These are phyloP conservation scores for Coccyzus lansbergi DNA, from an alignment of 2,797 vertebrate genomes.

Conservation along the genomic window DNA sequence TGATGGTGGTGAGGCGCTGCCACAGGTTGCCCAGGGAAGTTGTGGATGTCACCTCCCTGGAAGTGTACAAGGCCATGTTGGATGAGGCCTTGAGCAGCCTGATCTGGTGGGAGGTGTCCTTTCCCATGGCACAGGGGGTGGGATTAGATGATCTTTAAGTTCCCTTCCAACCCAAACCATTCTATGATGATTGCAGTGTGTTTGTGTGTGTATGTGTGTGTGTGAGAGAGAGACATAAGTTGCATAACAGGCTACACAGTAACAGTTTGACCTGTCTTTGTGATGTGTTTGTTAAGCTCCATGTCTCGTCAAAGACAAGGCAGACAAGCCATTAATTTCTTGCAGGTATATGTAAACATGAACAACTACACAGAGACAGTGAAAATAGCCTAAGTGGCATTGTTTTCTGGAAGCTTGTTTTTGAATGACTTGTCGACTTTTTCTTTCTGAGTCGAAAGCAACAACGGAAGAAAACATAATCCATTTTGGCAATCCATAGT, in stretches of 20 bases:
- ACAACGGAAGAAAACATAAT: not conserved
- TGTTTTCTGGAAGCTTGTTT: not conserved
- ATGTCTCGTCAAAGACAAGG: not conserved
- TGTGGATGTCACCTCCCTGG: too few species aligned
- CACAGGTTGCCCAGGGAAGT: too few species aligned
- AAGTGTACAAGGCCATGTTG: too few species aligned
- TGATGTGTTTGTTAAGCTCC: not conserved
- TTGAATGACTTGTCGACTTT: not conserved
- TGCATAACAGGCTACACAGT: not conserved
- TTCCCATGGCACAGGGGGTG: too few species aligned
- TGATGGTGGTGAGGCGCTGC: too few species aligned
- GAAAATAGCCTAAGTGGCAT: not conserved
- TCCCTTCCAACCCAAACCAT: too few species aligned
- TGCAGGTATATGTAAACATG: not conserved
- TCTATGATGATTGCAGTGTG: fast-evolving
- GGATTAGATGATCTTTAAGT: too few species aligned
- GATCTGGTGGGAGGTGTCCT: too few species aligned
- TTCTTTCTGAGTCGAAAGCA: not conserved
- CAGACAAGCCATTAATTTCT: not conserved
- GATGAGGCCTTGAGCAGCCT: too few species aligned
- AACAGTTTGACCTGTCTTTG: not conserved
- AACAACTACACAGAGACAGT: not conserved
- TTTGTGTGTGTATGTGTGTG: not conserved
- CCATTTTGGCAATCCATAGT: not conserved
- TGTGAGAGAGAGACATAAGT: not conserved